Evolutionary conservation across 1,140 invertebrate genomes (phyloP), one percentile per base, ranked within the genome.

Genomic region (Drosophila orosa): DNA sequence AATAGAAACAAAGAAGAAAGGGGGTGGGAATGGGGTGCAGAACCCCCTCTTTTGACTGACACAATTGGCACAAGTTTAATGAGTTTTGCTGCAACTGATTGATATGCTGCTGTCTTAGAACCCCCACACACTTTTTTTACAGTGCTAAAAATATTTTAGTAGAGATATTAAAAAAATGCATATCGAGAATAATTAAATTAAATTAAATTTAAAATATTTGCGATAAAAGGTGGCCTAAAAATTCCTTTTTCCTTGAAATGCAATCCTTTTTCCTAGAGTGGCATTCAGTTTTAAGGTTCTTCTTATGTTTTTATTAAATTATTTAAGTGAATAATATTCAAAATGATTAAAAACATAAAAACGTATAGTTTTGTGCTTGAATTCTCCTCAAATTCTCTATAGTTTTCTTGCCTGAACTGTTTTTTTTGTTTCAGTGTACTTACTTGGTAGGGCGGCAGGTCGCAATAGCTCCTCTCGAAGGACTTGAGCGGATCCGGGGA

Each of bases 71-170:
- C 73, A 62, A 80, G 77, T 74, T 72, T 84, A 85, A 85, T 85
- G 77, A 84, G 81, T 74, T 85, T 77, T 61, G 66, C 81, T 83
- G 80, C 73, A 80, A 63, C 72, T 80, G 80, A 84, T 84, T 85
- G 80, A 84, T 75, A 58, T 83, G 42, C 39, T 39, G 67, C 56
- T 79, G 76, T 35, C 57, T 67, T 9, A 47, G 40, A 27, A 19
- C 45, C 12, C 17, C 17, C 9, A 25, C 19, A 29, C 19, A 39
- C 15, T n/a, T 60, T 40, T 6, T 5, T 5, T 22, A 57, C 55
- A 39, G 33, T 39, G 25, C 19, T 5, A 19, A 13, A 17, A 57
- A 35, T 25, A 8, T 2, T 29, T 6, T n/a, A n/a, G n/a, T n/a
- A n/a, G n/a, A n/a, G n/a, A n/a, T n/a, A n/a, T n/a, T n/a, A n/a